These are phyloP conservation scores for Carapus acus DNA, from an alignment of 2,797 vertebrate species.

Conservation along the genomic window DNA sequence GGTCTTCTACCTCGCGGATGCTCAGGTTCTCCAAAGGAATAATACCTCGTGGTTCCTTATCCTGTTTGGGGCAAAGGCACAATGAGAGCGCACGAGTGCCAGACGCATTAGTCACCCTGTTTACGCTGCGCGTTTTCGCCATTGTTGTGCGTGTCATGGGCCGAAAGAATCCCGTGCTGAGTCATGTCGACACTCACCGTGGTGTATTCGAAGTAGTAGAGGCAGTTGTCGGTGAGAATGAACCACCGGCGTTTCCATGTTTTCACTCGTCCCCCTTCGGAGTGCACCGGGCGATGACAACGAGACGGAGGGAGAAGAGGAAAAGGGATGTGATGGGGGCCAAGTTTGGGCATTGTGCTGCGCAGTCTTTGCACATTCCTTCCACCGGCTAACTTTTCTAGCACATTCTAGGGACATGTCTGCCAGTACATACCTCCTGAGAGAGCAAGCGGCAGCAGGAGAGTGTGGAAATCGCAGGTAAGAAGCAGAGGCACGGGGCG, in stretches of 20 bases:
- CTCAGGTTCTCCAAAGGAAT: slow-evolving; percentile 93
- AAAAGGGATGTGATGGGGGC: background rate
- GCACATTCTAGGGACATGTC: slow-evolving; percentile 27
- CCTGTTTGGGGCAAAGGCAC: slow-evolving; percentile 67
- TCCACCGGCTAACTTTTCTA: slow-evolving; percentile 13
- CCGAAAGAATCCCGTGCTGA: no score
- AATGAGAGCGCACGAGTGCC: slow-evolving; percentile 6
- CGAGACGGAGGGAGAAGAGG: slow-evolving; percentile 1
- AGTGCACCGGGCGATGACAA: background rate
- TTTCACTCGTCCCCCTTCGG: slow-evolving; percentile 92
- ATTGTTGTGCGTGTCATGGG: no score
- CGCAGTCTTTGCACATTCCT: slow-evolving; percentile 17
- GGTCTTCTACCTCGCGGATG: slow-evolving; percentile 93
- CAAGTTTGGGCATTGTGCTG: slow-evolving; percentile 7
- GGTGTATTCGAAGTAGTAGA: slow-evolving; percentile 98
- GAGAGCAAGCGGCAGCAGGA: slow-evolving; percentile 71
- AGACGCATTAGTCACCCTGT: background rate
- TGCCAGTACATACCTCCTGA: slow-evolving; percentile 79
- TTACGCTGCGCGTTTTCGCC: background rate
- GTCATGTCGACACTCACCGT: slow-evolving; percentile 76
- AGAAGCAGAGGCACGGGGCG: slow-evolving; percentile 61
- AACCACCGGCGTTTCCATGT: slow-evolving; percentile 99
- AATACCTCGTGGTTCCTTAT: slow-evolving; percentile 91
- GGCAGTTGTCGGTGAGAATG: slow-evolving; percentile 95
- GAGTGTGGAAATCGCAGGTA: slow-evolving; percentile 69